A percentile compares a stretch with the other conserved stretches of the same genome.
Evolutionary conservation across 2,888 invertebrate genomes (phyloP).

Genomic region (Pollenia griseotomentosa): DNA sequence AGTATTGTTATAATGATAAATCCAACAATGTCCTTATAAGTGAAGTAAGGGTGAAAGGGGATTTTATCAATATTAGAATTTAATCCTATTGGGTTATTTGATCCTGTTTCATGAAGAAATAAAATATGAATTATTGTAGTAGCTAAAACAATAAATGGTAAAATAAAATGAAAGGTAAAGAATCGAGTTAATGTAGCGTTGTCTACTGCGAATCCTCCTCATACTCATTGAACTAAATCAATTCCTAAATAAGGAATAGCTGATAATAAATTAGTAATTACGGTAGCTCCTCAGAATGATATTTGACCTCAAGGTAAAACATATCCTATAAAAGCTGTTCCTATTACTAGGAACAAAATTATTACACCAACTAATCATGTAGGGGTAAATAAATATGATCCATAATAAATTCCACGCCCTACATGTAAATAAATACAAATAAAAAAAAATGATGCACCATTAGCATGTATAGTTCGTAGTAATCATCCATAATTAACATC

Average conservation of each 20-base stretch:
- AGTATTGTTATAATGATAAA: constrained; percentile 86
- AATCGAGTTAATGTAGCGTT: constrained; percentile 91
- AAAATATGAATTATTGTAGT: constrained; percentile 78
- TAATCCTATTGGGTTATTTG: constrained; percentile 88
- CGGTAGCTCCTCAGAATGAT: constrained; percentile 92
- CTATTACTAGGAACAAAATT: constrained; percentile 89
- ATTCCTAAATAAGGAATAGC: constrained; percentile 89
- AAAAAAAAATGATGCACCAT: constrained; percentile 90
- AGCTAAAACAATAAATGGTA: constrained; percentile 88
- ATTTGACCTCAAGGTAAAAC: constrained; percentile 92
- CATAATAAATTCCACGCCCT: constrained; percentile 87
- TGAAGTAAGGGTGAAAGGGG: constrained; percentile 88
- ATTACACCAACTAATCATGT: constrained; percentile 88
- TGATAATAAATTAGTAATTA: constrained; percentile 91
- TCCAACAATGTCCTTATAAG: constrained; percentile 79
- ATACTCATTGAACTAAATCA: constrained; percentile 88
- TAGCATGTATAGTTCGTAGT: constrained; percentile 86
- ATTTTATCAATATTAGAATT: constrained; percentile 89
- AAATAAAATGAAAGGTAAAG: constrained; percentile 89
- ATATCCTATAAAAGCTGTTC: constrained; percentile 91
- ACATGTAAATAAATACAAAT: constrained; percentile 89
- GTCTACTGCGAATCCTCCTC: constrained; percentile 90
- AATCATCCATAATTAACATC: constrained; percentile 68
- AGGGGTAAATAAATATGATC: constrained; percentile 85
- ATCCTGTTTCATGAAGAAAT: constrained; percentile 89